Percentiles rank a stretch among this genome's conserved stretches.
phyloP scores from a whole-genome alignment of 2,888 invertebrate species.

The Lycaena phlaeas region DNA sequence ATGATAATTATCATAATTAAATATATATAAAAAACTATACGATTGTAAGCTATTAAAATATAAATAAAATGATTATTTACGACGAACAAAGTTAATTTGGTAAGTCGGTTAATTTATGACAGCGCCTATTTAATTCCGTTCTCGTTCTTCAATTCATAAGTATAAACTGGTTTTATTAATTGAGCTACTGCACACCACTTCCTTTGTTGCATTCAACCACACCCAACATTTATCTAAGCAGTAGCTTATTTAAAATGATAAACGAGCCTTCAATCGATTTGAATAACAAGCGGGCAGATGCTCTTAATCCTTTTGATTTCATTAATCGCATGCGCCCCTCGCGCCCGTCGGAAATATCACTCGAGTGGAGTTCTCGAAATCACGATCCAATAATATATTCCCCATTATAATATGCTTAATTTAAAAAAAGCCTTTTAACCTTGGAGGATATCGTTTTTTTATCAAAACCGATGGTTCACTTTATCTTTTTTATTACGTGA shows the following conservation, averaged over 20 bases:
- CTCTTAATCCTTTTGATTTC: conserved; percentile 73
- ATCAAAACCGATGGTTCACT: conserved; percentile 16
- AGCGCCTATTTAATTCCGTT: conserved; percentile 19
- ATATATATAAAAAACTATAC: not conserved
- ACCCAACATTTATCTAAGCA: conserved; percentile 68
- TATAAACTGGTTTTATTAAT: conserved; percentile 59
- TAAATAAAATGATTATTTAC: not conserved
- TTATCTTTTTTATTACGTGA: conserved; percentile 35
- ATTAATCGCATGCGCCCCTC: conserved; percentile 70
- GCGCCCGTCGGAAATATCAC: conserved; percentile 71
- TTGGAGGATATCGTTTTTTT: conserved; percentile 22
- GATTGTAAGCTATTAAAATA: not conserved
- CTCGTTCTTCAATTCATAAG: conserved; percentile 35
- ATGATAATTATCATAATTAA: conserved; percentile 5
- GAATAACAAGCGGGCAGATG: conserved; percentile 73
- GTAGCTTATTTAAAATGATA: conserved; percentile 72
- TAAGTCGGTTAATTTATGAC: conserved; percentile 25
- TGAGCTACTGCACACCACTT: conserved; percentile 53
- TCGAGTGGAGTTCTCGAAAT: conserved; percentile 50
- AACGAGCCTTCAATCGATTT: conserved; percentile 71
- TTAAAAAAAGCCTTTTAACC: conserved; percentile 27
- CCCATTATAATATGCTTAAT: conserved; percentile 46
- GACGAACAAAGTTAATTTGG: conserved; percentile 18
- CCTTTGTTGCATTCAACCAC: conserved; percentile 64
- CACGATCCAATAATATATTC: conserved; percentile 45